phyloP scores from a whole-genome alignment of 2,888 invertebrate species.

The Erannis defoliaria region DNA sequence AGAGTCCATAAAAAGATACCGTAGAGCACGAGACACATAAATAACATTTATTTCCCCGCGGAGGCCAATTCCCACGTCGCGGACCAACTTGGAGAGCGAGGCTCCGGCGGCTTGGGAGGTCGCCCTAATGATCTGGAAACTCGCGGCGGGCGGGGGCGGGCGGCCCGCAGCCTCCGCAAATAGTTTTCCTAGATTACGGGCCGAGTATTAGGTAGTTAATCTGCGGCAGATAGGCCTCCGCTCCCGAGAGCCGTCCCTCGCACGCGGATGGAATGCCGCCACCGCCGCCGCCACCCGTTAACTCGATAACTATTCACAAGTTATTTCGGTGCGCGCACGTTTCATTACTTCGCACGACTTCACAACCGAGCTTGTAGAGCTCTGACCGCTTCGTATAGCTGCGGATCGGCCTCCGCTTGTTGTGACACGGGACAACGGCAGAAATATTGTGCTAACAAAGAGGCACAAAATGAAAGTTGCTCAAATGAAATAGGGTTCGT shows the following conservation, averaged over 20 bases:
- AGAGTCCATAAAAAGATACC: neutral
- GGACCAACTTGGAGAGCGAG: neutral
- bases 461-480: neutral
- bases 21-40: conserved; percentile 1
- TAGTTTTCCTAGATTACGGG: conserved; percentile 10
- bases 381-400: too few species aligned
- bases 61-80: neutral
- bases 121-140: conserved; percentile 7
- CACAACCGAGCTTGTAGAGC: neutral
- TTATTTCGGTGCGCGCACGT: conserved; percentile 4
- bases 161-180: neutral
- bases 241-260: neutral
- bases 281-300: neutral
- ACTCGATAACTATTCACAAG: conserved; percentile 17
- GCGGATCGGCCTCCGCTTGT: too few species aligned
- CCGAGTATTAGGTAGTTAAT: neutral
- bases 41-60: conserved; percentile 20
- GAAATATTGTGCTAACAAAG: neutral
- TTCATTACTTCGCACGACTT: conserved; percentile 2
- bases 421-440: too few species aligned
- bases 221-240: neutral
- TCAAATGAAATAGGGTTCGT: neutral
- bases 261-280: conserved; percentile 4
- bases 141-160: conserved; percentile 1
- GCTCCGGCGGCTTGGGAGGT: conserved; percentile 13